A percentile compares a stretch with the other conserved stretches of the same genome.
These are phyloP conservation scores for Solea solea DNA, from an alignment of 2,113 vertebrate genomes.

Conservation along the genomic window DNA sequence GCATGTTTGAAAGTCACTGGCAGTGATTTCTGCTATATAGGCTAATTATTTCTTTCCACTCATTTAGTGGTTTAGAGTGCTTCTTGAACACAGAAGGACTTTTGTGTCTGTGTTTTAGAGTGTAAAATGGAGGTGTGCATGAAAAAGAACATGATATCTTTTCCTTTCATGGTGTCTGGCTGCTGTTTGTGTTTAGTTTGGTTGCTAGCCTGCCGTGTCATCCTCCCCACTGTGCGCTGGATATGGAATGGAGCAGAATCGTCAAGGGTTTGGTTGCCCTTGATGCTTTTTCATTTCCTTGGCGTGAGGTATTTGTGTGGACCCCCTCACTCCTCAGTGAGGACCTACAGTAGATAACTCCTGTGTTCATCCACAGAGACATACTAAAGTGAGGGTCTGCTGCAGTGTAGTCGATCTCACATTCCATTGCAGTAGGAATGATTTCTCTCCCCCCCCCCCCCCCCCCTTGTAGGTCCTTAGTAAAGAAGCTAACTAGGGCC, in stretches of 20 bases:
- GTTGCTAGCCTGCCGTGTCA: constrained; percentile 60
- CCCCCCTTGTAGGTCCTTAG: too few species aligned
- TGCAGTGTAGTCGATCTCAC: too few species aligned
- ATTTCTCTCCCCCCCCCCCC: too few species aligned
- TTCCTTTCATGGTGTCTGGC: constrained; percentile 59
- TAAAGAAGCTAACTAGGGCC: too few species aligned
- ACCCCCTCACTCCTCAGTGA: neutral
- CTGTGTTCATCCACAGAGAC: too few species aligned
- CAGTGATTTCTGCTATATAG: constrained; percentile 17
- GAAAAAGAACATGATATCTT: constrained; percentile 68
- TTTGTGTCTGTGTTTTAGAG: constrained; percentile 43
- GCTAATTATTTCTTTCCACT: constrained; percentile 37
- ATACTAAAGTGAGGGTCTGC: too few species aligned
- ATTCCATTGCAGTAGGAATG: too few species aligned
- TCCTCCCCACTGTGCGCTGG: constrained; percentile 36
- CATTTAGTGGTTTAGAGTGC: constrained; percentile 27
- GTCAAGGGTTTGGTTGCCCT: constrained; percentile 48
- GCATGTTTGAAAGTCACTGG: constrained; percentile 16
- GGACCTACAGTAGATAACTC: neutral
- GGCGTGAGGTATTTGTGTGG: neutral
- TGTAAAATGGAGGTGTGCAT: constrained; percentile 49
- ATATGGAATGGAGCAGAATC: constrained; percentile 52
- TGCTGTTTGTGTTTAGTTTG: constrained; percentile 72
- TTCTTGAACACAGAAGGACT: constrained; percentile 37
- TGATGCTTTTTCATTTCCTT: constrained; percentile 46